Evolutionary conservation across 2,113 vertebrate genomes (phyloP).

Genomic region (Platanista minor): DNA sequence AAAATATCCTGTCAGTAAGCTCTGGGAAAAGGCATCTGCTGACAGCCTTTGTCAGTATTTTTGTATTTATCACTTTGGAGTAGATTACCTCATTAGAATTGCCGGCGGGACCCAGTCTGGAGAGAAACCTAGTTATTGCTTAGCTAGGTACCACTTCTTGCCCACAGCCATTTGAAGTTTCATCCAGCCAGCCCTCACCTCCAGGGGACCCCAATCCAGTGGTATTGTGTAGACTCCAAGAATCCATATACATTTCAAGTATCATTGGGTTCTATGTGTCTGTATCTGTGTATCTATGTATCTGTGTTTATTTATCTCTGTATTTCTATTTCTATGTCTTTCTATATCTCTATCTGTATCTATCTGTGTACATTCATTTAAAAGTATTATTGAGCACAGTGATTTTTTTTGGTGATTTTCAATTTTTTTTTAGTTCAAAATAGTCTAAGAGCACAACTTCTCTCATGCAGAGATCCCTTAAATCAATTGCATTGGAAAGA

Average conservation of each 20-base stretch:
- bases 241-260: not conserved
- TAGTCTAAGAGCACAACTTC: not conserved
- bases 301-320: not conserved
- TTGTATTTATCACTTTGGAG: not conserved
- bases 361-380: not conserved
- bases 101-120: not conserved
- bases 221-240: not conserved
- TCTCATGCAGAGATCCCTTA: not conserved
- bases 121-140: not conserved
- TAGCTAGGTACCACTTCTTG: not conserved
- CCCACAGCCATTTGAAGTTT: not conserved
- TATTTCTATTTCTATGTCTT: not conserved
- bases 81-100: not conserved
- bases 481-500: not conserved
- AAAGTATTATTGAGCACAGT: not conserved
- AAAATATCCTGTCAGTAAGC: not conserved
- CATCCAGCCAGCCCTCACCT: not conserved
- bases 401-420: not conserved
- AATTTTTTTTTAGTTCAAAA: not conserved
- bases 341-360: not conserved
- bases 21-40: not conserved
- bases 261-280: not conserved
- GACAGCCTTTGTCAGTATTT: not conserved
- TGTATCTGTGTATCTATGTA: not conserved
- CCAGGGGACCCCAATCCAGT: fast-evolving